These are phyloP conservation scores for Dioctria linearis DNA, from an alignment of 2,888 invertebrate genomes.

Conservation along the genomic window DNA sequence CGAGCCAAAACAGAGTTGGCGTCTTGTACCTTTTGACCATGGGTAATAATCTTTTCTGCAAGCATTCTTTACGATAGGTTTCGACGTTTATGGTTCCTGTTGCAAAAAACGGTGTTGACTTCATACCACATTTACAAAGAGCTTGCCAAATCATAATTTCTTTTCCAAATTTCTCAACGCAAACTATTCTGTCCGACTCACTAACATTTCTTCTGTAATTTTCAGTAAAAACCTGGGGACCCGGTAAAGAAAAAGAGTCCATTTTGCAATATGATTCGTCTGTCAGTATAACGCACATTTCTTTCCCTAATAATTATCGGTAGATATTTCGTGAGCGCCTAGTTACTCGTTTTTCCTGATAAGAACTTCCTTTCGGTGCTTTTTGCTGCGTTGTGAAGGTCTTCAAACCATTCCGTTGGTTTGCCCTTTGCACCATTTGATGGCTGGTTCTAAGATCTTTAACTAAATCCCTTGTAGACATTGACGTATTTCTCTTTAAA, in stretches of 20 bases:
- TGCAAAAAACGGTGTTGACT: slow-evolving; percentile 1
- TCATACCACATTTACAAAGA: slow-evolving; percentile 1
- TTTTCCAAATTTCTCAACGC: slow-evolving; percentile 2
- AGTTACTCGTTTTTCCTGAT: neutral
- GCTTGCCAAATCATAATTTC: slow-evolving; percentile 10
- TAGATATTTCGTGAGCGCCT: neutral
- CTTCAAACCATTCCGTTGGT: neutral
- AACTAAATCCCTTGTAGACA: no score
- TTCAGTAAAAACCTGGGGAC: neutral
- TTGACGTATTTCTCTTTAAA: no score
- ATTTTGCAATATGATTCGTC: neutral
- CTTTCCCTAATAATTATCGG: neutral
- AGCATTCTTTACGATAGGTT: no score
- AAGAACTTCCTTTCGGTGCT: neutral
- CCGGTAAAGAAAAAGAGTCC: no score
- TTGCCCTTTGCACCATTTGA: no score
- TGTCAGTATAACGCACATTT: neutral
- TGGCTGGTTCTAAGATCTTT: no score
- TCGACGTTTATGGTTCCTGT: neutral
- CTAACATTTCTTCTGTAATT: neutral
- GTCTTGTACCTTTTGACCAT: neutral
- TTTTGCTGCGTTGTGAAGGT: neutral
- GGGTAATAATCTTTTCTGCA: neutral
- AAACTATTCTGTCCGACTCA: neutral
- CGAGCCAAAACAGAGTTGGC: neutral